These are phyloP conservation scores for Stichodactyla helianthus DNA, from an alignment of 64 coral and sea anemone species.

Conservation along the genomic window DNA sequence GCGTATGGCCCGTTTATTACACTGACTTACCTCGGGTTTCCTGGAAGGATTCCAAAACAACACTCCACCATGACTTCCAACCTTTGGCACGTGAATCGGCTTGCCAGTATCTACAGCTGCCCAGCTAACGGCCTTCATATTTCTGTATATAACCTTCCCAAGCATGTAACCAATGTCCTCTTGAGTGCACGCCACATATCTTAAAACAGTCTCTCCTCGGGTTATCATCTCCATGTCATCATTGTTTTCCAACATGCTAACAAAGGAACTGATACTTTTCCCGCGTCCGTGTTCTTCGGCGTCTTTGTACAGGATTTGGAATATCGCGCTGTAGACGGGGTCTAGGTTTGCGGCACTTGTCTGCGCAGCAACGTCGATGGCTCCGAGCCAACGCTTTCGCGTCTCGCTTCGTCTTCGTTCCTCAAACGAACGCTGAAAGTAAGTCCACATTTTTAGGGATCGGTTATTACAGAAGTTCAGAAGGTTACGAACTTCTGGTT, in stretches of 20 bases:
- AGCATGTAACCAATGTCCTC: conserved; percentile 82
- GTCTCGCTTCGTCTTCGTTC: conserved; percentile 89
- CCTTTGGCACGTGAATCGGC: conserved; percentile 86
- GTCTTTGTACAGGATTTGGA: conserved; percentile 84
- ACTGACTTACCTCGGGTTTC: conserved; percentile 50
- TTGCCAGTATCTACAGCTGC: conserved; percentile 90
- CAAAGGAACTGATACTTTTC: conserved; percentile 64
- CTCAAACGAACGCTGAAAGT: conserved; percentile 83
- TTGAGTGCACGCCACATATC: conserved; percentile 73
- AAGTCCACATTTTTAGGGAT: background rate
- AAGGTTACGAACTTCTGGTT: too few species aligned
- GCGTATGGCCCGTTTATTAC: too few species aligned
- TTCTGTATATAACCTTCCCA: conserved; percentile 81
- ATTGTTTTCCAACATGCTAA: conserved; percentile 88
- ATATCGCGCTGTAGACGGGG: conserved; percentile 90
- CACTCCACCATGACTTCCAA: conserved; percentile 68
- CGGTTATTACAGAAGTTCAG: too few species aligned
- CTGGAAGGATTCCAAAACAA: conserved; percentile 77
- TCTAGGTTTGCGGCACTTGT: conserved; percentile 85
- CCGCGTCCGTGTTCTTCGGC: conserved; percentile 77
- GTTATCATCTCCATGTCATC: conserved; percentile 47
- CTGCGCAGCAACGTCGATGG: conserved; percentile 89
- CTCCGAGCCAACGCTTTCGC: conserved; percentile 82
- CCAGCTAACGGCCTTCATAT: conserved; percentile 88
- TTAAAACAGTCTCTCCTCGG: conserved; percentile 77